These are phyloP conservation scores for Leptosomus discolor DNA, from an alignment of 2,113 vertebrate genomes.

Conservation along the genomic window DNA sequence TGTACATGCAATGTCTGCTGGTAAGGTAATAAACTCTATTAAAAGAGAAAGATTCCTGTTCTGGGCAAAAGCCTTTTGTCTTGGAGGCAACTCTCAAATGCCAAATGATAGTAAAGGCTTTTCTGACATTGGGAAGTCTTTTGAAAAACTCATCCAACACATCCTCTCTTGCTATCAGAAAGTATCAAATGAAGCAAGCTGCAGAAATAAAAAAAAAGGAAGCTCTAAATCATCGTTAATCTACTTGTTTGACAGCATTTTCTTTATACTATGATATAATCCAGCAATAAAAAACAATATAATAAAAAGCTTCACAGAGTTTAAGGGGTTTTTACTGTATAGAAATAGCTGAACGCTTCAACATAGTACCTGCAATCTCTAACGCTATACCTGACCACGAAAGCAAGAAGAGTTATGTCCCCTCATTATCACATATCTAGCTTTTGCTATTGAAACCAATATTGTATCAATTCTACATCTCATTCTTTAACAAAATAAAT, in stretches of 20 bases:
- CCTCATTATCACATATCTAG: not conserved
- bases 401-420: not conserved
- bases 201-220: not conserved
- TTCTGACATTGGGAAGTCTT: not conserved
- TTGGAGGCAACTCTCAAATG: not conserved
- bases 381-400: not conserved
- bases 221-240: slow-evolving; percentile 31
- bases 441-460: not conserved
- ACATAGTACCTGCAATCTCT: not conserved
- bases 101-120: not conserved
- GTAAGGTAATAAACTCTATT: not conserved
- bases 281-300: not conserved
- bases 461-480: not conserved
- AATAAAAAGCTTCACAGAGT: not conserved
- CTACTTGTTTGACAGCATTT: slow-evolving; percentile 15
- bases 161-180: not conserved
- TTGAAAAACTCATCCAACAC: not conserved
- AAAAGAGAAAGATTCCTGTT: not conserved
- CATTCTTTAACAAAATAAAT: not conserved
- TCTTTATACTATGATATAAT: slow-evolving; percentile 6
- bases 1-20: not conserved
- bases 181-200: not conserved
- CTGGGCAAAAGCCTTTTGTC: not conserved
- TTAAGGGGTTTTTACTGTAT: not conserved
- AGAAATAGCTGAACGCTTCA: not conserved